Conservation (phyloP, 2,888 invertebrate species). For the Mesoligia furuncula region DNA sequence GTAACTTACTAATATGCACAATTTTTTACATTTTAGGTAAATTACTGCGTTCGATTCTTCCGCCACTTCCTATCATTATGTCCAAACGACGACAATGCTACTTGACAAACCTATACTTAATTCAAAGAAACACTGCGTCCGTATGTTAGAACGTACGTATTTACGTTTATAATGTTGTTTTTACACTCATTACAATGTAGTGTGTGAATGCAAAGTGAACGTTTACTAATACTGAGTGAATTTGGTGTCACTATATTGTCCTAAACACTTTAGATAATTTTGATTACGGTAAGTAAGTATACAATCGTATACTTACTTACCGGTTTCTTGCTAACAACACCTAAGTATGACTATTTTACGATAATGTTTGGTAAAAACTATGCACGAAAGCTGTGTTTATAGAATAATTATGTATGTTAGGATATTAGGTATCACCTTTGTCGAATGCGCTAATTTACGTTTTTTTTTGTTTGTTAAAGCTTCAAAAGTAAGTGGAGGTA, state of each 20-base stretch:
- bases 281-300: background rate
- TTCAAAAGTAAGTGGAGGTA: too few species aligned
- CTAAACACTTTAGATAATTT: too few species aligned
- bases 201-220: background rate
- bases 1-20: too few species aligned
- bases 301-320: too few species aligned
- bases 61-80: slow-evolving; percentile 2
- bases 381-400: background rate
- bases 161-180: background rate
- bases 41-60: background rate
- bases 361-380: background rate
- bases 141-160: background rate
- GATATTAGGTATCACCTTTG: too few species aligned
- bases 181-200: background rate
- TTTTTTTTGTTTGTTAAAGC: background rate
- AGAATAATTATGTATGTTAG: background rate
- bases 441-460: background rate
- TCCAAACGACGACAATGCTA: background rate
- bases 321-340: background rate
- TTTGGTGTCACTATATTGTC: background rate
- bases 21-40: background rate
- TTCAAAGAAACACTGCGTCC: background rate
- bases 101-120: background rate
- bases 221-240: background rate
- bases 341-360: background rate